A percentile compares a stretch with the other conserved stretches of the same genome.
phyloP scores from a whole-genome alignment of 2,888 invertebrate species.

The Sarcophaga caerulescens region DNA sequence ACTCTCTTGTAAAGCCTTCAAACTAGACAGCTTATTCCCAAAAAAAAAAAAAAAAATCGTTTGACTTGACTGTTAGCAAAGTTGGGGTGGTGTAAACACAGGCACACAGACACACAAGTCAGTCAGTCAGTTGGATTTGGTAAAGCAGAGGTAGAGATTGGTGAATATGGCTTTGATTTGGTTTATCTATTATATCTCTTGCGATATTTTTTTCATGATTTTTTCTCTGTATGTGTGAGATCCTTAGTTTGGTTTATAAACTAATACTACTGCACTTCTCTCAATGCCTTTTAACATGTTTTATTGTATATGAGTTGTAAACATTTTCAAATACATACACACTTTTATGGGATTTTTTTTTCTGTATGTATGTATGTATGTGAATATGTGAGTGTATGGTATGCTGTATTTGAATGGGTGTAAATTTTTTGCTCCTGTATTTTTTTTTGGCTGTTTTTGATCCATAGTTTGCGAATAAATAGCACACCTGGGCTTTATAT shows the following conservation, averaged over 20 bases:
- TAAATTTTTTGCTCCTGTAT: not conserved
- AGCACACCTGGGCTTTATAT: slow-evolving; percentile 26
- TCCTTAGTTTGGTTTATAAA: slow-evolving; percentile 6
- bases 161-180: slow-evolving; percentile 9
- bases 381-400: not conserved
- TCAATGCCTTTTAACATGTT: slow-evolving; percentile 27
- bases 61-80: slow-evolving; percentile 2
- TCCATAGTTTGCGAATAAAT: slow-evolving; percentile 14
- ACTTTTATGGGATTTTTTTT: not conserved
- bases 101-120: not conserved
- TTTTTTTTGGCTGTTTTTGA: not conserved
- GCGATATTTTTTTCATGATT: not conserved
- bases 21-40: slow-evolving; percentile 34
- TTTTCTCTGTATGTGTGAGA: not conserved
- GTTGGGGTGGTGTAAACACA: not conserved
- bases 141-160: not conserved
- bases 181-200: slow-evolving; percentile 13
- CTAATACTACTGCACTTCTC: slow-evolving; percentile 3
- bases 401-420: too few relatives aligned
- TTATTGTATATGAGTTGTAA: slow-evolving; percentile 9
- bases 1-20: slow-evolving; percentile 31
- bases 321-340: slow-evolving; percentile 11
- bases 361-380: too few relatives aligned
- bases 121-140: not conserved
- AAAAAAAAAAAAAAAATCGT: slow-evolving; percentile 3